Base-by-base conservation (phyloP, 2,797 vertebrate genomes). In the Sternarchorhynchus goeldii region DNA sequence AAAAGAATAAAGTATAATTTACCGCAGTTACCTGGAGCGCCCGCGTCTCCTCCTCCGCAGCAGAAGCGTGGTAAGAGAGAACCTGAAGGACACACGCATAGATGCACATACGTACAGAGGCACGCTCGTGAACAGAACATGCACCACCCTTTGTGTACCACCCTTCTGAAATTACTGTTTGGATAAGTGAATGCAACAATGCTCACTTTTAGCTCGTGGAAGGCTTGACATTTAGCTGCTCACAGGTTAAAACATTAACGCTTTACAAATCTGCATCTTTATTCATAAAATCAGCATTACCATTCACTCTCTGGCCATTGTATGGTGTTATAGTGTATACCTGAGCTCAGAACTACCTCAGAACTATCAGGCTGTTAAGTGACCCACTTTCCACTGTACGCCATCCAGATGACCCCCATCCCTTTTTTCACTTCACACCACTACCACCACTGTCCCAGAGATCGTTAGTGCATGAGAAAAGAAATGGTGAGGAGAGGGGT, bases 1-100 rank as follows among this genome's bases (percentile, higher is more conserved):
- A 63, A 86, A 85, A 76, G 2, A 89, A 89, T 82, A 88, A 91
- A 90, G 14, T 21, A 77, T 0, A 82, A 92, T 90, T 97, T 96
- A 97, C 96, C 95, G 91, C 93, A 86, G 95, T 94, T 93, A 97
- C 94, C 93, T 99, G 96, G 85, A 99, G 95, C 89, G 95, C 94
- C 89, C 89, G 90, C 0, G 95, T 94, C 86, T 99, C 97, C 74
- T 99, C 97, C 85, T 96, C 96, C 5, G 94, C 92, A 18, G 97
- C 96, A 0, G 95, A 95, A 59, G 96, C 96, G 0, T 98, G 97
- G 81, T 99, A 99, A 0, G 97, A 98, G 67, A 99, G 94, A 73
- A 99, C 96, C 97, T 99, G 70, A 0, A 77, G 84, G 69, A 70
- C 12, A 71, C 63, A 82, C 12, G 75, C 17, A 80, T 6, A 67